Percentiles rank a stretch among this genome's conserved stretches.
Evolutionary conservation across 2,888 invertebrate species (phyloP).

Genomic region (Oligia latruncula): DNA sequence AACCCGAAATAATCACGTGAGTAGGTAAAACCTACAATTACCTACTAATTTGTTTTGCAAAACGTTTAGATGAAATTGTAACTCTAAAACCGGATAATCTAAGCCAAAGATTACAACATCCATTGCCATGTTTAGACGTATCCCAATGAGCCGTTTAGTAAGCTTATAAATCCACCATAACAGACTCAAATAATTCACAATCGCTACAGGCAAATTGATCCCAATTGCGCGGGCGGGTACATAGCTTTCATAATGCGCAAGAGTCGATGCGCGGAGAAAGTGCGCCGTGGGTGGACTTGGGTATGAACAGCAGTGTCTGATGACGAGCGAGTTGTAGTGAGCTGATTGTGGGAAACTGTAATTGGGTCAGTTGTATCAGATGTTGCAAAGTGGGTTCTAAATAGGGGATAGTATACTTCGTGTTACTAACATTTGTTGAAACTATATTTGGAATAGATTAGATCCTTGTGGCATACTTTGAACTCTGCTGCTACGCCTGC

Average conservation of each 20-base stretch:
- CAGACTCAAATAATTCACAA: slow-evolving; percentile 58
- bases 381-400: slow-evolving; percentile 14
- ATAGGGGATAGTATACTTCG: background rate
- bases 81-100: background rate
- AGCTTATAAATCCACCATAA: slow-evolving; percentile 57
- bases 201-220: slow-evolving; percentile 73
- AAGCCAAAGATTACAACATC: slow-evolving; percentile 32
- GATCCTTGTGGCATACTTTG: background rate
- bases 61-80: background rate
- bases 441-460: background rate
- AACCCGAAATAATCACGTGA: background rate
- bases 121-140: slow-evolving; percentile 25
- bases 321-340: slow-evolving; percentile 41
- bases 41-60: background rate
- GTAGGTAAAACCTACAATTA: background rate
- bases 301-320: slow-evolving; percentile 57
- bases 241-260: slow-evolving; percentile 51
- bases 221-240: slow-evolving; percentile 76
- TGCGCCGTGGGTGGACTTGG: slow-evolving; percentile 69
- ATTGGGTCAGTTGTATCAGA: slow-evolving; percentile 52
- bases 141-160: slow-evolving; percentile 52
- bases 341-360: slow-evolving; percentile 60
- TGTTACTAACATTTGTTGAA: background rate
- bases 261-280: slow-evolving; percentile 60
- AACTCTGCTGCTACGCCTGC: background rate